These are phyloP conservation scores for Drosophila asahinai DNA, from an alignment of 1,140 invertebrate species.

Conservation along the genomic window DNA sequence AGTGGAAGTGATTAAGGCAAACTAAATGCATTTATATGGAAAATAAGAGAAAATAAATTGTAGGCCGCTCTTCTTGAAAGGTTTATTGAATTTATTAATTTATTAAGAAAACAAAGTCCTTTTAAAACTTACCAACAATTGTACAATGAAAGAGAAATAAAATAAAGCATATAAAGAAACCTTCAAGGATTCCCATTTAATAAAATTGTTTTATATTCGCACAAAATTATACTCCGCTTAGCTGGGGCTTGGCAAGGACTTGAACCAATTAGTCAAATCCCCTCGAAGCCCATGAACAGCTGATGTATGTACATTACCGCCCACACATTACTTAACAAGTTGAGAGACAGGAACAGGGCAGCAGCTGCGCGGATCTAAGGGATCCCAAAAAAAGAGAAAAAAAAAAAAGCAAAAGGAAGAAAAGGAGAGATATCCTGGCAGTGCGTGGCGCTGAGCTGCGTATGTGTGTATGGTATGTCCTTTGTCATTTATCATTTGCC, in stretches of 20 bases:
- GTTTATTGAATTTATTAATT: too few species aligned
- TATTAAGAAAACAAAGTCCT: too few species aligned
- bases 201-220: background rate
- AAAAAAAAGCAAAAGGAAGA: background rate
- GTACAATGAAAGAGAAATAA: too few species aligned
- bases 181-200: background rate
- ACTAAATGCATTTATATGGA: background rate
- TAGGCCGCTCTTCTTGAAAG: too few species aligned
- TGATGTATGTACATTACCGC: constrained; percentile 13
- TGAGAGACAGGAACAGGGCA: constrained; percentile 23
- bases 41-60: background rate
- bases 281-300: constrained; percentile 4
- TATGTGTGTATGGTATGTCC: constrained; percentile 29
- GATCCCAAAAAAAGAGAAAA: background rate
- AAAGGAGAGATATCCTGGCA: background rate
- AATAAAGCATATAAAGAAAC: too few species aligned
- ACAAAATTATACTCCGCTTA: background rate
- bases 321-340: constrained; percentile 34
- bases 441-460: constrained; percentile 5
- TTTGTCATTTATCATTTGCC: constrained; percentile 60
- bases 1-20: background rate
- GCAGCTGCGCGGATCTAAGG: background rate
- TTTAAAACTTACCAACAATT: too few species aligned
- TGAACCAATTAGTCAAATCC: constrained; percentile 21
- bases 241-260: background rate